These are phyloP conservation scores for Melinaea menophilus DNA, from an alignment of 2,888 invertebrate genomes.

Conservation along the genomic window DNA sequence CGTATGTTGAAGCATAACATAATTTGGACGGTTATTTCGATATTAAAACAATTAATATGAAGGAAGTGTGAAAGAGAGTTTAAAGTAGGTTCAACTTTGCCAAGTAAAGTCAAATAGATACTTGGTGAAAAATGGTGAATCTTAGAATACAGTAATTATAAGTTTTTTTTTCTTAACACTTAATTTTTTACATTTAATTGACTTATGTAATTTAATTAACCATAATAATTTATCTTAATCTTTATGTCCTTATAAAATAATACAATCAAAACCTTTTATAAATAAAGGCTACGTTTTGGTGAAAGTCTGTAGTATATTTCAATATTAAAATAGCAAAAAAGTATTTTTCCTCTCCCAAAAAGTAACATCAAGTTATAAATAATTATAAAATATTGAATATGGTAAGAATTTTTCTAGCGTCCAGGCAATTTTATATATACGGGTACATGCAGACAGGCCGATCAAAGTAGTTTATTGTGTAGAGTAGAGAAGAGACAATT, in stretches of 20 bases:
- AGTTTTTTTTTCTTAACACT: neutral
- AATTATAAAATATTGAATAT: slow-evolving; percentile 11
- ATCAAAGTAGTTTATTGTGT: slow-evolving; percentile 4
- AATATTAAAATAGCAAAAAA: too few relatives aligned
- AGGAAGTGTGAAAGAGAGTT: too few relatives aligned
- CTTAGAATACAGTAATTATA: slow-evolving; percentile 18
- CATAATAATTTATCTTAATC: too few relatives aligned
- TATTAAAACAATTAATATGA: too few relatives aligned
- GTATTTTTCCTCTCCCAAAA: too few relatives aligned
- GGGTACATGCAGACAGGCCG: neutral
- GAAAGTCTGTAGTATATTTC: too few relatives aligned
- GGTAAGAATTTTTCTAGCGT: slow-evolving; percentile 9
- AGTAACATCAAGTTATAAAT: too few relatives aligned
- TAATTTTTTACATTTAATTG: neutral
- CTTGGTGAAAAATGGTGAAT: slow-evolving; percentile 18
- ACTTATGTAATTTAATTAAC: neutral
- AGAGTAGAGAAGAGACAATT: neutral
- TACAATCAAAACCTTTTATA: neutral
- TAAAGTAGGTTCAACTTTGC: slow-evolving; percentile 34
- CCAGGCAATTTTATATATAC: slow-evolving; percentile 3
- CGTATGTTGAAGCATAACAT: too few relatives aligned
- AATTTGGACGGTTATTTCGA: too few relatives aligned
- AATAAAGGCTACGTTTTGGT: too few relatives aligned
- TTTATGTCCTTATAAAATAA: too few relatives aligned
- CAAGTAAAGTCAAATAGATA: slow-evolving; percentile 33